These are phyloP conservation scores for Alaudala cheleensis DNA, from an alignment of 2,113 vertebrate species.

Conservation along the genomic window DNA sequence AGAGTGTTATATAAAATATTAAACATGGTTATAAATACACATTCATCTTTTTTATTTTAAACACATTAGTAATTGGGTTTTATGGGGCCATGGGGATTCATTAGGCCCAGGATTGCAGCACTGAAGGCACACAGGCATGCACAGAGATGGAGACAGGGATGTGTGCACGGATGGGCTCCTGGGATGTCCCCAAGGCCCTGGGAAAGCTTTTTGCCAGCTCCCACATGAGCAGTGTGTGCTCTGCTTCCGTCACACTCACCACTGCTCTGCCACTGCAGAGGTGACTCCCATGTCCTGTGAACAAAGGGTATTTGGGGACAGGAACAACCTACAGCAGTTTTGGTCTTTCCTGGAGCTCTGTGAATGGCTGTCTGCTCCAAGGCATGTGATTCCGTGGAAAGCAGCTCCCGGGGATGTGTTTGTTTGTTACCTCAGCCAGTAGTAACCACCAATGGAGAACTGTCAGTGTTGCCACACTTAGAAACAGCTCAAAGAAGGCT, in stretches of 20 bases:
- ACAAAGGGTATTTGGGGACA: background rate
- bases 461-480: background rate
- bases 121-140: background rate
- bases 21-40: constrained; percentile 36
- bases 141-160: background rate
- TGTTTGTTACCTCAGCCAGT: background rate
- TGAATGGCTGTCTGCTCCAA: background rate
- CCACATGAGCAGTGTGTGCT: background rate
- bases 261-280: background rate
- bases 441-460: background rate
- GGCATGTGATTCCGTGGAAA: background rate
- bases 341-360: background rate
- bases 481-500: background rate
- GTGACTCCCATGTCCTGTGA: background rate
- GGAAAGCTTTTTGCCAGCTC: background rate
- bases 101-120: background rate
- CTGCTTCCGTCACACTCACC: background rate
- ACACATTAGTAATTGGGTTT: constrained; percentile 45
- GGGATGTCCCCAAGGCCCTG: background rate
- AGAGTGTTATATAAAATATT: constrained; percentile 60
- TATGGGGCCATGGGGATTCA: background rate
- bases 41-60: constrained; percentile 46
- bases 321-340: background rate
- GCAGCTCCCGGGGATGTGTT: background rate
- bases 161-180: background rate